Conservation (phyloP, 1,140 invertebrate genomes). For the Mycetomoellerius zeteki region DNA sequence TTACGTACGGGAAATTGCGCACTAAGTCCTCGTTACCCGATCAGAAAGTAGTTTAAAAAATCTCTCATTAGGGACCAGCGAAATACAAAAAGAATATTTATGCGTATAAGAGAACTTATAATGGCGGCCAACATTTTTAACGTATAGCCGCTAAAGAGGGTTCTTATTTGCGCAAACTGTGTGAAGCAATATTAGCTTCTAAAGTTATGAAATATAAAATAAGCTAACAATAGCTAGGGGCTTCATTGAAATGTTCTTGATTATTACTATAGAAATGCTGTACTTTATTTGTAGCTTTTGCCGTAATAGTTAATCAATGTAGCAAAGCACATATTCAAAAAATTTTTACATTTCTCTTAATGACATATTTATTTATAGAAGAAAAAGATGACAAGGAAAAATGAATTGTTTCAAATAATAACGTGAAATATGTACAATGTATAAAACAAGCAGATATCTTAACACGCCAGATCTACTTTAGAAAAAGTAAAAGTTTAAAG, state of each 20-base stretch:
- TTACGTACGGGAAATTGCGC: conserved; percentile 32
- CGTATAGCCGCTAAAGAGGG: conserved; percentile 25
- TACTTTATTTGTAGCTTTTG: not conserved
- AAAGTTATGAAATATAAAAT: conserved; percentile 33
- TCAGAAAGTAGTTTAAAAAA: conserved; percentile 48
- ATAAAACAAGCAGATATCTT: not conserved
- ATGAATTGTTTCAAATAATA: not conserved
- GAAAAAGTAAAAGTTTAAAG: not conserved
- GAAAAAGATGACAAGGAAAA: not conserved
- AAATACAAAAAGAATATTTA: conserved; percentile 29
- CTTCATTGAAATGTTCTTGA: conserved; percentile 7
- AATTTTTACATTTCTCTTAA: not conserved
- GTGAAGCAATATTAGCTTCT: conserved; percentile 31
- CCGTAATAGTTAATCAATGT: not conserved
- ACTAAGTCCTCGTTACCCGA: conserved; percentile 1
- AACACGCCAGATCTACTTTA: not conserved
- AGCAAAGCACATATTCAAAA: not conserved
- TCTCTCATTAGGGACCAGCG: conserved; percentile 37
- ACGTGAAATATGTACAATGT: not conserved
- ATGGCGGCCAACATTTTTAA: conserved; percentile 34
- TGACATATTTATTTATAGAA: not conserved
- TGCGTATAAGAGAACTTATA: conserved; percentile 34
- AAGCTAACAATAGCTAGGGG: conserved; percentile 31
- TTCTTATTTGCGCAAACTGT: conserved; percentile 35
- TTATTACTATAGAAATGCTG: conserved; percentile 5